Evolutionary conservation across 2,888 invertebrate species (phyloP), one percentile per base, ranked within the genome.

Genomic region (Herminia tarsipennalis): DNA sequence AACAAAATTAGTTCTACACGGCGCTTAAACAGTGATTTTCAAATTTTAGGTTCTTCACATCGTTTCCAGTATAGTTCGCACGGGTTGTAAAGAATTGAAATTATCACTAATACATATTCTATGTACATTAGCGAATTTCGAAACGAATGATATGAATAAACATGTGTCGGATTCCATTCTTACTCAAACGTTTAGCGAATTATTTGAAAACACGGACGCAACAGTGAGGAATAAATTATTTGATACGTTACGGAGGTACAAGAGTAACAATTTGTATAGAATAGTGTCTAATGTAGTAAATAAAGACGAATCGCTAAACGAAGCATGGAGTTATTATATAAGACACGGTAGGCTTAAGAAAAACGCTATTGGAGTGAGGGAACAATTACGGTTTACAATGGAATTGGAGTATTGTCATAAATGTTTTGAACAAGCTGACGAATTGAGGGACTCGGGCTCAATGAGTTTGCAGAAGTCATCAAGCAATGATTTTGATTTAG

Each of bases 401-500:
- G 51, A 69, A 29, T 46, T 33, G 30, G 49, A 48, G 16, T 82
- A 66, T 51, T 22, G 21, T 28, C 86, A 86, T 41, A 83, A 78
- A 68, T 86, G 86, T 56, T 13, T 73, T 1, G 58, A 66, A 36
- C 55, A 45, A 34, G 45, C 33, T 5, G 34, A 56, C 6, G 30
- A 37, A 0, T 33, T 33, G 1, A 32, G 9, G 10, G 37, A 51
- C 14, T 30, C 52, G 0, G 38, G 29, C 16, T 33, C 49, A 5
- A 24, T 35, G 5, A 36, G 24, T 4, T 24, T 49, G 14, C 44
- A 54, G 45, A 44, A 71, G 56, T 45, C 72, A 55, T 25, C 40
- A n/a, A 61, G 62, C 21, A 65, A 66, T 35, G 82, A 85, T 61
- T 87, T 88, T 41, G 87, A 88, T 52, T 69, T 88, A 8, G 77